Base-by-base conservation (phyloP, 2,113 vertebrate species). In the Zeus faber region DNA sequence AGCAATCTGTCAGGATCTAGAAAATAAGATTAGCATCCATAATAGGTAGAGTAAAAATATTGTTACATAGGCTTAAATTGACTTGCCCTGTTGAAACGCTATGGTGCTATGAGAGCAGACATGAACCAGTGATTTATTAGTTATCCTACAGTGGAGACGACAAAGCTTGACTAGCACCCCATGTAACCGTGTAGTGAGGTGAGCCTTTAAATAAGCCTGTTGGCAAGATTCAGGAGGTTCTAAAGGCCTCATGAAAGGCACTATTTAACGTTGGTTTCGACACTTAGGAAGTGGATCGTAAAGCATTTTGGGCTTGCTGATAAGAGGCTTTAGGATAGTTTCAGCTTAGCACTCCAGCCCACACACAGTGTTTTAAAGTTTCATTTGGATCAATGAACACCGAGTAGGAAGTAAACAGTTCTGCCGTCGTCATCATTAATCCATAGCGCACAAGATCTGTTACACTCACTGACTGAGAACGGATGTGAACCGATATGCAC, bases 291-390 rank as follows among this genome's bases (percentile, higher is more conserved):
- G 62, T 72, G 69, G 69, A 58, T 45, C 20, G 16, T 25, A 46
- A 65, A 60, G 41, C 25, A 50, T 65, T 69, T 59, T 63, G 58
- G 5, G 18, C 51, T 46, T 41, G 10, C 41, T 72, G 58, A 78
- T 78, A 74, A 79, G 64, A 54, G 60, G 47, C 41, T 77, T 72
- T 53, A 18, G 31, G 43, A 49, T 68, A 58, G 63, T 54, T 55
- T 60, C 62, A 61, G 61, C 65, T 63, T 41, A 49, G 47, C 13
- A 25, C 20, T 59, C 10, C 21, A 45, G 75, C 60, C 80, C 83
- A 84, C 78, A 89, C 76, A 77, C 72, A 48, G 57, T 45, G 60
- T 21, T 45, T 31, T 29, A 59, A 62, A 24, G 9, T 54, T 48
- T 54, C 7, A 43, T 65, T 58, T 49, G n/a, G 50, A 70, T 49